Conservation (phyloP, 2,113 vertebrate genomes). For the Eurystomus gularis region DNA sequence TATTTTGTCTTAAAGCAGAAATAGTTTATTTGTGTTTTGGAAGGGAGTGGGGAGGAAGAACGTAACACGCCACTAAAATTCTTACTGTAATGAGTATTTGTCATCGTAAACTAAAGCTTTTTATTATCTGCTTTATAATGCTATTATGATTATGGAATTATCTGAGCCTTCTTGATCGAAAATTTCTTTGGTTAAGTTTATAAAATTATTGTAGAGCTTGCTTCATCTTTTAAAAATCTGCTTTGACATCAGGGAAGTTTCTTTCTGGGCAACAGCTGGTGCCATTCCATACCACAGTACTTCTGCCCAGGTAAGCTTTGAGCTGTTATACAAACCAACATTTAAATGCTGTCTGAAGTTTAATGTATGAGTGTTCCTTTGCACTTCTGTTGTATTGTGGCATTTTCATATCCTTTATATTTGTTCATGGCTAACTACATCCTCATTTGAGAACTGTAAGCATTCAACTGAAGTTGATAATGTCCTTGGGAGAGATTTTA, state of each 20-base stretch:
- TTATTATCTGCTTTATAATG: background rate
- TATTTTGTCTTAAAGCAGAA: background rate
- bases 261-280: background rate
- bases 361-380: background rate
- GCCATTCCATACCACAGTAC: background rate
- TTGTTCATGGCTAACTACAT: background rate
- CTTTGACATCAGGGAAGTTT: background rate
- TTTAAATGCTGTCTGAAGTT: background rate
- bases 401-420: background rate
- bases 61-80: background rate
- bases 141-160: background rate
- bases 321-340: background rate
- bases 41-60: background rate
- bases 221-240: background rate
- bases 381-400: background rate
- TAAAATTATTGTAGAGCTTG: background rate
- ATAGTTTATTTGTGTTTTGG: background rate
- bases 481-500: background rate
- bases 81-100: background rate
- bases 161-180: background rate
- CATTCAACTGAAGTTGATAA: background rate
- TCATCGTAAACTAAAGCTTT: background rate
- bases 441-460: background rate
- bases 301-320: background rate
- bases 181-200: background rate